A percentile compares a stretch with the other conserved stretches of the same genome.
phyloP scores from a whole-genome alignment of 2,888 invertebrate genomes.

The Parnassius apollo region DNA sequence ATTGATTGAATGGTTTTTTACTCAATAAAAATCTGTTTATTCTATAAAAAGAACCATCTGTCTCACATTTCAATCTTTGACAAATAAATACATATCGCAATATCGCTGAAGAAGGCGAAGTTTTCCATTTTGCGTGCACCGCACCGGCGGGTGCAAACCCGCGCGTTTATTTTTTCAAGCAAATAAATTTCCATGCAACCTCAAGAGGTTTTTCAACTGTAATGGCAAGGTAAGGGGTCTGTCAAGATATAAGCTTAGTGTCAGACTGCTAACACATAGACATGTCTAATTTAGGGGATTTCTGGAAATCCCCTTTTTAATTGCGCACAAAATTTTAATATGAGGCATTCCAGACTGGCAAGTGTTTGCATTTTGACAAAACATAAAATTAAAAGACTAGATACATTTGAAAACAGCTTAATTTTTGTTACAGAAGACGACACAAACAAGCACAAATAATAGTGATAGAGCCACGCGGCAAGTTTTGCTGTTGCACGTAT shows the following conservation, averaged over 20 bases:
- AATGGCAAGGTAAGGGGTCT: conserved; percentile 12
- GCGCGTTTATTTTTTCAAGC: conserved; percentile 40
- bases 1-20: too few species aligned
- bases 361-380: neutral
- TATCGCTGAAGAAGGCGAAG: conserved; percentile 64
- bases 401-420: too few species aligned
- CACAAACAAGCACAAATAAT: too few species aligned
- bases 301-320: conserved; percentile 5
- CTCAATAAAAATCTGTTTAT: too few species aligned
- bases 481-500: too few species aligned
- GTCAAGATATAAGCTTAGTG: conserved; percentile 20
- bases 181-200: conserved; percentile 43
- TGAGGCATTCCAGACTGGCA: neutral
- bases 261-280: conserved; percentile 22
- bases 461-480: too few species aligned
- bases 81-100: conserved; percentile 50
- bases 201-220: conserved; percentile 30
- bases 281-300: neutral
- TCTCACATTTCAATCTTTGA: conserved; percentile 38
- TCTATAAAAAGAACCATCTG: too few species aligned
- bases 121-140: conserved; percentile 58
- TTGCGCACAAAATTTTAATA: neutral
- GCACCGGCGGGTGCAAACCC: conserved; percentile 39
- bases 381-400: too few species aligned
- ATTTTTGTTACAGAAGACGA: too few species aligned